phyloP scores from a whole-genome alignment of 2,888 invertebrate species.

The Agriopis leucophaearia region DNA sequence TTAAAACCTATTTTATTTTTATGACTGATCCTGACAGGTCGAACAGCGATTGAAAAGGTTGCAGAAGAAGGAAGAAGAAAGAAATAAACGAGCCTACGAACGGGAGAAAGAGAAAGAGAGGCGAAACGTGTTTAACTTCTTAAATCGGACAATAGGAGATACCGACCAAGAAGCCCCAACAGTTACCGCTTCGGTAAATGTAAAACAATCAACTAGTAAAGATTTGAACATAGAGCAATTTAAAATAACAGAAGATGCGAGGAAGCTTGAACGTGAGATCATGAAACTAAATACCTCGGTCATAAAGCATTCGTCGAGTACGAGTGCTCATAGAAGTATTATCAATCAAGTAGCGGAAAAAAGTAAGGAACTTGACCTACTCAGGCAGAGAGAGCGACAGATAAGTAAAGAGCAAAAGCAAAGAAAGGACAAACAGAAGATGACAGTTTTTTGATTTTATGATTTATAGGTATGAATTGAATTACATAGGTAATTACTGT shows the following conservation, averaged over 20 bases:
- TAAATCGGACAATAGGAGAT: constrained; percentile 88
- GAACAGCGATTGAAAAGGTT: constrained; percentile 89
- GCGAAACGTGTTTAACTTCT: constrained; percentile 91
- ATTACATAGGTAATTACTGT: too few relatives aligned
- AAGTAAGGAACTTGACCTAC: constrained; percentile 86
- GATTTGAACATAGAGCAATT: constrained; percentile 91
- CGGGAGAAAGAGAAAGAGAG: constrained; percentile 87
- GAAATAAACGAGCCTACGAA: constrained; percentile 88
- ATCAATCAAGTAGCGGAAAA: constrained; percentile 87
- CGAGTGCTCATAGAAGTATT: constrained; percentile 87
- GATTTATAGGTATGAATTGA: background rate
- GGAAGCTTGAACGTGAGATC: constrained; percentile 89
- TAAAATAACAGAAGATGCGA: constrained; percentile 90
- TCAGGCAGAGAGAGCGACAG: constrained; percentile 87
- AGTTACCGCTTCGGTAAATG: constrained; percentile 53
- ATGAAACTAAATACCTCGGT: constrained; percentile 88
- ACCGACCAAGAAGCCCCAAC: constrained; percentile 53
- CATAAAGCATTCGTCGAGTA: constrained; percentile 86
- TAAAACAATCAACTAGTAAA: constrained; percentile 87
- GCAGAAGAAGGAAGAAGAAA: constrained; percentile 88
- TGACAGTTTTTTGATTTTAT: constrained; percentile 89
- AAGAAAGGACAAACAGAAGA: constrained; percentile 91
- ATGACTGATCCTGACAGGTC: constrained; percentile 62
- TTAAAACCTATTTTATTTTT: background rate
- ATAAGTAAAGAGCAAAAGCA: constrained; percentile 90